phyloP scores from a whole-genome alignment of 1,140 invertebrate genomes.

The Dendroctonus valens region DNA sequence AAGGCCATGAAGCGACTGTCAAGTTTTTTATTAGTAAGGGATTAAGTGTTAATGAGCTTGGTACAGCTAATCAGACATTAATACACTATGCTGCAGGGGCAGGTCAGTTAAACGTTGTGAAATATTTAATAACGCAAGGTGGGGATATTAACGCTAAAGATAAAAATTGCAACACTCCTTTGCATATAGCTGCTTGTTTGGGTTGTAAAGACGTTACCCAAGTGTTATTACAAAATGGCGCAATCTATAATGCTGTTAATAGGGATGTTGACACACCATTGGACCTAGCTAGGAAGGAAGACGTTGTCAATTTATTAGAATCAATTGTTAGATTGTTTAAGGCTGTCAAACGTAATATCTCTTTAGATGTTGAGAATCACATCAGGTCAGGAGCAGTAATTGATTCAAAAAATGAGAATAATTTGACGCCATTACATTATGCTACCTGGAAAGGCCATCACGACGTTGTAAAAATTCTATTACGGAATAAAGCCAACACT shows the following conservation, averaged over 20 bases:
- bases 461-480: slow-evolving; percentile 22
- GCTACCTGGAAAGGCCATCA: slow-evolving; percentile 27
- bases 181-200: slow-evolving; percentile 31
- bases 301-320: neutral
- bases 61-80: slow-evolving; percentile 24
- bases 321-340: neutral
- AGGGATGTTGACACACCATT: slow-evolving; percentile 1
- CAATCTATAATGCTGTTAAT: slow-evolving; percentile 29
- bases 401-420: neutral
- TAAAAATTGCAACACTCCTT: slow-evolving; percentile 24
- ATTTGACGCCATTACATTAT: slow-evolving; percentile 33
- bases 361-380: neutral
- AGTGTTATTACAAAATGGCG: slow-evolving; percentile 34
- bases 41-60: slow-evolving; percentile 36
- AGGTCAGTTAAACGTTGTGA: slow-evolving; percentile 24
- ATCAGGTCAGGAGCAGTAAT: neutral
- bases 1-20: slow-evolving; percentile 6
- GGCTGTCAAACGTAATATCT: neutral
- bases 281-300: neutral
- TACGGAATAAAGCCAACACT: slow-evolving; percentile 8
- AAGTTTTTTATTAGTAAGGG: slow-evolving; percentile 18
- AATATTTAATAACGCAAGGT: slow-evolving; percentile 27
- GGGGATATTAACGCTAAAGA: slow-evolving; percentile 27
- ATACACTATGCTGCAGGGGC: slow-evolving; percentile 34
- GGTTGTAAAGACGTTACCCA: slow-evolving; percentile 17